Conservation (phyloP, 2,113 vertebrate species). For the Laterallus jamaicensis region DNA sequence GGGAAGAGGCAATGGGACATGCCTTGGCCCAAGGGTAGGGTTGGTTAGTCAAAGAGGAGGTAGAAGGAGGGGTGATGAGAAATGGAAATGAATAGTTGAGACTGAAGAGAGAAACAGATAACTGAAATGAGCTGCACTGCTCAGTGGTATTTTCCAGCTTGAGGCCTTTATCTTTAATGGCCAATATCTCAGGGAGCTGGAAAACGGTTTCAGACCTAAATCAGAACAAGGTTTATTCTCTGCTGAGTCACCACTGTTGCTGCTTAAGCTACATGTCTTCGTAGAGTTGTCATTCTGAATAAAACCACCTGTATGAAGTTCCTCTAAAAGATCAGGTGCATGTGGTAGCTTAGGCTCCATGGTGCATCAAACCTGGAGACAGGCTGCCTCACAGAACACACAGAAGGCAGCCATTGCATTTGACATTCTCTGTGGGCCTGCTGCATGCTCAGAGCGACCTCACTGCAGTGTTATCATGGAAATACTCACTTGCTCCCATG, state of each 20-base stretch:
- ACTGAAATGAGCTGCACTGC: background rate
- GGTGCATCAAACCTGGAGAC: background rate
- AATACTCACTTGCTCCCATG: constrained; percentile 91
- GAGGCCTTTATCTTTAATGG: background rate
- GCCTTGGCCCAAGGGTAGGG: background rate
- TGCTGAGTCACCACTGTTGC: background rate
- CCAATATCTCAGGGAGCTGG: background rate
- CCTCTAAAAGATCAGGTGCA: background rate
- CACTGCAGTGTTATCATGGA: background rate
- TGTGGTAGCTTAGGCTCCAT: background rate
- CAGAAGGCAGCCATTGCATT: background rate
- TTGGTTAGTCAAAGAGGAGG: background rate
- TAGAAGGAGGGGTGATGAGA: background rate
- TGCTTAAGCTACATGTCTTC: background rate
- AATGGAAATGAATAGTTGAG: background rate
- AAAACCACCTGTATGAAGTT: background rate
- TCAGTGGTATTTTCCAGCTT: background rate
- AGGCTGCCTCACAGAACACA: background rate
- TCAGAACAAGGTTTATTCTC: background rate
- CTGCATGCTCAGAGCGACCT: background rate
- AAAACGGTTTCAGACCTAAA: background rate
- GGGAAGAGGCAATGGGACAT: background rate
- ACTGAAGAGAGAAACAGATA: background rate
- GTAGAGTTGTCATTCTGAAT: background rate
- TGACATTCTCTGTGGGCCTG: background rate